Conservation (phyloP, 2,797 vertebrate genomes). For the Sebastes baramenuke region DNA sequence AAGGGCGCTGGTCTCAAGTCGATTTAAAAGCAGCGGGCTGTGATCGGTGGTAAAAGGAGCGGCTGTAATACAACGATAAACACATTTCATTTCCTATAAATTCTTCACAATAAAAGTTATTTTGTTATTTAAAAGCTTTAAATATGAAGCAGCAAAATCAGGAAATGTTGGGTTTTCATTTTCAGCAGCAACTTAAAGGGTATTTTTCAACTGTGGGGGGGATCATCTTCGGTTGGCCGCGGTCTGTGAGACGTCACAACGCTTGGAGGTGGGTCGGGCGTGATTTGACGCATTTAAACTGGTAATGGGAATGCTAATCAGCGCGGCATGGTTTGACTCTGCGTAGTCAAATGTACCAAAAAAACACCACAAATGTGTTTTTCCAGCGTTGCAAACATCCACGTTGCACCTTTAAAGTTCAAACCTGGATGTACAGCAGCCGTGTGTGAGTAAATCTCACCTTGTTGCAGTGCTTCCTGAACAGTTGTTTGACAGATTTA, state of each 20-base stretch:
- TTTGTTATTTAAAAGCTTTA: background rate
- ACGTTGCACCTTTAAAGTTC: background rate
- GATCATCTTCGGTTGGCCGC: rapidly evolving
- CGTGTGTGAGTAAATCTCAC: slow-evolving; percentile 43
- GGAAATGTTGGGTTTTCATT: background rate
- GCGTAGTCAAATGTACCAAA: too few relatives aligned
- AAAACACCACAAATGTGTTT: too few relatives aligned
- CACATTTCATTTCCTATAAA: background rate
- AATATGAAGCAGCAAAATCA: background rate
- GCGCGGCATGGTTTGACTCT: too few relatives aligned
- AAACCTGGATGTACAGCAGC: background rate
- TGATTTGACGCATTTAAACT: too few relatives aligned
- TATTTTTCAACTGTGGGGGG: too few relatives aligned
- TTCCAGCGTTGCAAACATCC: background rate
- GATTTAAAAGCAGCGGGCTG: background rate
- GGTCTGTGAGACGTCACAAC: too few relatives aligned
- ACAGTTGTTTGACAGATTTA: slow-evolving; percentile 44
- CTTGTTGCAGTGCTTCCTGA: slow-evolving; percentile 72
- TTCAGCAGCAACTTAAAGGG: background rate
- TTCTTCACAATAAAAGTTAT: background rate
- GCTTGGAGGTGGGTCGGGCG: rapidly evolving
- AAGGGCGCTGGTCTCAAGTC: background rate
- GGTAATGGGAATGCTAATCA: too few relatives aligned
- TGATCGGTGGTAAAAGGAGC: background rate
- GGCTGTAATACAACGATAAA: background rate